Conservation (phyloP, 2,797 vertebrate genomes). For the Pelochelys cantorii region DNA sequence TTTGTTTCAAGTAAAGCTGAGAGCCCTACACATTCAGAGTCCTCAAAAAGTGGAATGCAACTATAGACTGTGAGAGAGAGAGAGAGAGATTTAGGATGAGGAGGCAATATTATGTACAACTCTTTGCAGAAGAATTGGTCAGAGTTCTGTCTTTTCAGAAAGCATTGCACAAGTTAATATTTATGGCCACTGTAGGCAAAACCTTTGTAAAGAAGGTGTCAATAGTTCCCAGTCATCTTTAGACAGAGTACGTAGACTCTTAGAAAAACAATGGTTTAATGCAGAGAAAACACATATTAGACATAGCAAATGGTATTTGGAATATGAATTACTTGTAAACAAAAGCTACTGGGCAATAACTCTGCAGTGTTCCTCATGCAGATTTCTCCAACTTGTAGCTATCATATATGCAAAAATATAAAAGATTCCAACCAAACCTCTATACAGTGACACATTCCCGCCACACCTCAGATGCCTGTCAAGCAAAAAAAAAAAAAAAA, state of each 20-base stretch:
- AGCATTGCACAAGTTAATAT: neutral
- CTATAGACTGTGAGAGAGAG: neutral
- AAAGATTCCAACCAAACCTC: neutral
- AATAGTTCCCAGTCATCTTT: neutral
- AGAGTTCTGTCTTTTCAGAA: neutral
- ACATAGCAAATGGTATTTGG: neutral
- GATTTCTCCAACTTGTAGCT: neutral
- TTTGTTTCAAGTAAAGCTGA: neutral
- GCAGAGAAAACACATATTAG: neutral
- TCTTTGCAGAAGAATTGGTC: neutral
- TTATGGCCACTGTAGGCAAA: neutral
- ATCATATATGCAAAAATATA: neutral
- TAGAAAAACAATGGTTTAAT: neutral
- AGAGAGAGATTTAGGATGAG: neutral
- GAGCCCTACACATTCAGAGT: neutral
- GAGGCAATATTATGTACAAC: neutral
- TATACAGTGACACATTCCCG: neutral
- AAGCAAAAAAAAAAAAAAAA: too few species aligned
- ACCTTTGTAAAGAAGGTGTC: neutral
- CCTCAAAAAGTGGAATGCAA: neutral
- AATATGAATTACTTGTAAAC: neutral
- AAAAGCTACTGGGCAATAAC: neutral
- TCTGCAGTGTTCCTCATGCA: neutral
- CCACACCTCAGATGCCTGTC: too few species aligned
- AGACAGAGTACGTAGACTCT: neutral